Evolutionary conservation across 2,888 invertebrate species (phyloP).

Genomic region (Lepidocyrtoides sp.): DNA sequence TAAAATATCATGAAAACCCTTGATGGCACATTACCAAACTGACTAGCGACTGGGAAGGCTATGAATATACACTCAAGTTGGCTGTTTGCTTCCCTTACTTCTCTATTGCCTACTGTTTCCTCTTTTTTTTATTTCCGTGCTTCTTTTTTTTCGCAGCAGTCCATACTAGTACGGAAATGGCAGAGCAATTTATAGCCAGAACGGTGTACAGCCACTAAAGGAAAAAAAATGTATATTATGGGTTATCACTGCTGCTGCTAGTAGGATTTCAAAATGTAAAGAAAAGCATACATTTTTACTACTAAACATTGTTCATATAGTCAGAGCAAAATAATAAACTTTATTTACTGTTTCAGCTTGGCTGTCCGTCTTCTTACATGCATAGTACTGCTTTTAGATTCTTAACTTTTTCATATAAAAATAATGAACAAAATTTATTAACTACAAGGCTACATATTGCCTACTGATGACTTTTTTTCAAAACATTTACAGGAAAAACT

Average conservation of each 20-base stretch:
- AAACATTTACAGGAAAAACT: too few relatives aligned
- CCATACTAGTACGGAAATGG: background rate
- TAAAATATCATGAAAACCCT: constrained; percentile 33
- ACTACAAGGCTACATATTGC: too few relatives aligned
- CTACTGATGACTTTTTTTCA: too few relatives aligned
- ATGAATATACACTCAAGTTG: background rate
- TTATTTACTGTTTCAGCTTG: background rate
- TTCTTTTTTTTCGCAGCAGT: background rate
- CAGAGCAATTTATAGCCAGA: background rate
- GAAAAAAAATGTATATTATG: background rate
- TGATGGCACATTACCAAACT: constrained; percentile 54
- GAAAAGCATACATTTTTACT: background rate
- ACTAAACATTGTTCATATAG: too few relatives aligned
- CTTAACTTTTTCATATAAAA: background rate
- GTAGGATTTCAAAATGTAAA: constrained; percentile 23
- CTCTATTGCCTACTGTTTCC: constrained; percentile 10
- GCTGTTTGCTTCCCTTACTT: constrained; percentile 6
- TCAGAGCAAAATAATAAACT: background rate
- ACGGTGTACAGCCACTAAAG: background rate
- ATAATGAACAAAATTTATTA: too few relatives aligned
- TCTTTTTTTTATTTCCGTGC: constrained; percentile 34
- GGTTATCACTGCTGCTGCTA: background rate
- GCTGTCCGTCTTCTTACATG: background rate
- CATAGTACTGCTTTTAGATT: background rate
- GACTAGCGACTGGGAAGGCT: background rate